phyloP scores from a whole-genome alignment of 2,113 vertebrate species.

The Dinomys branickii region DNA sequence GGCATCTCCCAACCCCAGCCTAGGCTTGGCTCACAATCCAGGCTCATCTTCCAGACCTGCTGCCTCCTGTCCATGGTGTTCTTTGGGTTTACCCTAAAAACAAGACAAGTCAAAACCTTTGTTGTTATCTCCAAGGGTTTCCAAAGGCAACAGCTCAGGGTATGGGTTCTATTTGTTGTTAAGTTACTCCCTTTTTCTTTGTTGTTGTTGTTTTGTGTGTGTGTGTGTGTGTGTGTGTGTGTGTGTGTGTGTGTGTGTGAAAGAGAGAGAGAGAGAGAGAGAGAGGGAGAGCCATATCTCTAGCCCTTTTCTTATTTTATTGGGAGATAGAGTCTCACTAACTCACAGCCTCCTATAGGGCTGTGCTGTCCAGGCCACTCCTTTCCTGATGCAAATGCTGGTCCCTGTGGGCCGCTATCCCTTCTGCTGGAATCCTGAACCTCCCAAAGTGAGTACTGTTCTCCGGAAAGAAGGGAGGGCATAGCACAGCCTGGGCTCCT shows the following conservation, averaged over 20 bases:
- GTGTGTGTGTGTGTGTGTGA: too few relatives aligned
- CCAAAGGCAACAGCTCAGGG: background rate
- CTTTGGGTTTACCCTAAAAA: background rate
- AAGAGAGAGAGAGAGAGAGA: too few relatives aligned
- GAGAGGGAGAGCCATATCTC: background rate
- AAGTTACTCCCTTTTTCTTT: background rate
- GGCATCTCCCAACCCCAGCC: background rate
- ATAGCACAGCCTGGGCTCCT: too few relatives aligned
- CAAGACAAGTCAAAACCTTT: background rate
- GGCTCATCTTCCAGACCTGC: background rate
- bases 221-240: too few relatives aligned
- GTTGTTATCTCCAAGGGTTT: background rate
- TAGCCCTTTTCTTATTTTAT: background rate
- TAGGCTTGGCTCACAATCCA: background rate
- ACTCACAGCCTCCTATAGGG: background rate
- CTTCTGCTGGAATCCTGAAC: background rate
- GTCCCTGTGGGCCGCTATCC: background rate
- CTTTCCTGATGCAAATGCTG: too few relatives aligned
- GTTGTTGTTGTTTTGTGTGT: background rate
- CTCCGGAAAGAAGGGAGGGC: background rate
- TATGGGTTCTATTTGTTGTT: background rate
- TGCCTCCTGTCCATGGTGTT: background rate
- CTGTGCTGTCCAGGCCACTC: background rate
- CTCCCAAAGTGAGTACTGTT: background rate
- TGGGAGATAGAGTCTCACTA: background rate